Evolutionary conservation across 1,140 invertebrate species (phyloP).

Genomic region (Protaetia brevitarsis): DNA sequence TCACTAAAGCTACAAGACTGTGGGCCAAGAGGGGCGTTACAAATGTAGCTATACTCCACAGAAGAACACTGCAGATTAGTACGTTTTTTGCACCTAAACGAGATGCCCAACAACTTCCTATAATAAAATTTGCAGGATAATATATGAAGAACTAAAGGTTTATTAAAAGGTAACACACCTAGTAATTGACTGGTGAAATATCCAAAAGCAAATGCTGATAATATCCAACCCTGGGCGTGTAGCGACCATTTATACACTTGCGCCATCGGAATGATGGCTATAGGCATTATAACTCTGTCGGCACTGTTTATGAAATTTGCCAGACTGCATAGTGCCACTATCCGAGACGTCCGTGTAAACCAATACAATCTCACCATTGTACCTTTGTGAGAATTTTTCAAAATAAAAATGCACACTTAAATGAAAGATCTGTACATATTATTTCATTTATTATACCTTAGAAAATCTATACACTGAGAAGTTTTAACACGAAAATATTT

Average conservation of each 20-base stretch:
- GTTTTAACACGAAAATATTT: neutral
- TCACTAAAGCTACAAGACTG: constrained; percentile 61
- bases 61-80: constrained; percentile 66
- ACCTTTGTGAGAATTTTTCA: neutral
- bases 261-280: constrained; percentile 75
- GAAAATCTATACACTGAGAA: neutral
- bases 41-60: constrained; percentile 75
- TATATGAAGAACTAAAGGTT: constrained; percentile 51
- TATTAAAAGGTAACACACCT: constrained; percentile 21
- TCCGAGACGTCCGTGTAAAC: constrained; percentile 56
- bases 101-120: constrained; percentile 69
- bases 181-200: constrained; percentile 72
- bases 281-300: constrained; percentile 78
- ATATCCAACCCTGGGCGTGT: constrained; percentile 74
- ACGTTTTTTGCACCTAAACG: constrained; percentile 71
- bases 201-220: constrained; percentile 75
- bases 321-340: constrained; percentile 68
- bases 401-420: no score
- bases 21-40: constrained; percentile 68
- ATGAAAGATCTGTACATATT: neutral
- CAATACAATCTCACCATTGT: constrained; percentile 52
- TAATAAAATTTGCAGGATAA: constrained; percentile 21
- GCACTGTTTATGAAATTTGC: constrained; percentile 81
- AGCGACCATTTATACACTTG: constrained; percentile 72
- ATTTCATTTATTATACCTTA: neutral